phyloP scores from a whole-genome alignment of 2,888 invertebrate genomes.

The Iphiclides podalirius region DNA sequence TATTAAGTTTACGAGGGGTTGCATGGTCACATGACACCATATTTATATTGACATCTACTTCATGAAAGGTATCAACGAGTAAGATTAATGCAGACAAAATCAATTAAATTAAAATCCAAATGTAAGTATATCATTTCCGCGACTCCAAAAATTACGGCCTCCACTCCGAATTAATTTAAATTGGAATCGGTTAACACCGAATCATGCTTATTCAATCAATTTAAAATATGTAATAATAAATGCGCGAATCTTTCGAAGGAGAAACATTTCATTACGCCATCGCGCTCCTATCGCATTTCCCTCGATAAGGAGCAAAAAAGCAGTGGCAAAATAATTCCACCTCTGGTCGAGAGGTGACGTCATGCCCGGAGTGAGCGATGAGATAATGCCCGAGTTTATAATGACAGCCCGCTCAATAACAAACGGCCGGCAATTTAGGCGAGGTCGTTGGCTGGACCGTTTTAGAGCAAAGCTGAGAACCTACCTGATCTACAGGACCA shows the following conservation, averaged over 20 bases:
- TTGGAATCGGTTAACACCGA: background rate
- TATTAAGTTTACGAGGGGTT: too few species aligned
- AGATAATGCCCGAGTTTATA: conserved; percentile 44
- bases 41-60: too few species aligned
- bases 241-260: background rate
- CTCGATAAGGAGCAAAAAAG: conserved; percentile 8
- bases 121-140: too few species aligned
- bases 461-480: conserved; percentile 9
- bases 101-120: too few species aligned
- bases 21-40: too few species aligned
- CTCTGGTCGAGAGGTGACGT: conserved; percentile 40
- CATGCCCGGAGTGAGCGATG: conserved; percentile 44
- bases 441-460: conserved; percentile 23
- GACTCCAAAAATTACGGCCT: too few species aligned
- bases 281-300: background rate
- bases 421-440: conserved; percentile 23
- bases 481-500: conserved; percentile 16
- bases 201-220: background rate
- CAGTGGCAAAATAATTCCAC: conserved; percentile 16
- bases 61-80: too few species aligned
- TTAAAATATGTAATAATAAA: background rate
- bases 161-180: too few species aligned
- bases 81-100: too few species aligned
- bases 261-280: background rate
- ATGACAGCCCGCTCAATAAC: conserved; percentile 24